Percentiles rank a stretch among this genome's conserved stretches.
phyloP scores from a whole-genome alignment of 2,113 vertebrate species.

The Apteryx owenii region DNA sequence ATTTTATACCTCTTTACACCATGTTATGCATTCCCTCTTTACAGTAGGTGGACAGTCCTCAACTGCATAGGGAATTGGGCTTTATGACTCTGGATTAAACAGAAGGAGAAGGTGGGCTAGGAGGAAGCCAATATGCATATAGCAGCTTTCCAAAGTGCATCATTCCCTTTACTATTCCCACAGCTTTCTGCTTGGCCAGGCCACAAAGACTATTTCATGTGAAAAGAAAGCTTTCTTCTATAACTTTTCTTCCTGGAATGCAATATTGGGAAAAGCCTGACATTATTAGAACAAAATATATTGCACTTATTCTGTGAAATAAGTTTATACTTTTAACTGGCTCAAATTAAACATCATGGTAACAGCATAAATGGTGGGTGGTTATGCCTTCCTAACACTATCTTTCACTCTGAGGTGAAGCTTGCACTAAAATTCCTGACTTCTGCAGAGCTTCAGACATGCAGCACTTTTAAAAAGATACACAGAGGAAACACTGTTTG shows the following conservation, averaged over 20 bases:
- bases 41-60: neutral
- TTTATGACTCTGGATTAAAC: neutral
- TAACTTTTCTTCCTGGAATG: neutral
- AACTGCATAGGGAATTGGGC: neutral
- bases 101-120: neutral
- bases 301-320: neutral
- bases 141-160: neutral
- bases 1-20: neutral
- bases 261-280: neutral
- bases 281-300: neutral
- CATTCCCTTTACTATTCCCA: neutral
- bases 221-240: neutral
- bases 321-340: neutral
- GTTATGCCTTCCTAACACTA: neutral
- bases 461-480: neutral
- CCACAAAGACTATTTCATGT: neutral
- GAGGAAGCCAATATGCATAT: neutral
- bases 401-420: neutral
- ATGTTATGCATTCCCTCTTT: neutral
- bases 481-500: neutral
- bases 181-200: neutral
- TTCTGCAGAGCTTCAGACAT: neutral
- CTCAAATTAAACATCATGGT: neutral
- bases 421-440: neutral
- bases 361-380: neutral